phyloP scores from a whole-genome alignment of 2,113 vertebrate species.

The Elephantulus edwardii region DNA sequence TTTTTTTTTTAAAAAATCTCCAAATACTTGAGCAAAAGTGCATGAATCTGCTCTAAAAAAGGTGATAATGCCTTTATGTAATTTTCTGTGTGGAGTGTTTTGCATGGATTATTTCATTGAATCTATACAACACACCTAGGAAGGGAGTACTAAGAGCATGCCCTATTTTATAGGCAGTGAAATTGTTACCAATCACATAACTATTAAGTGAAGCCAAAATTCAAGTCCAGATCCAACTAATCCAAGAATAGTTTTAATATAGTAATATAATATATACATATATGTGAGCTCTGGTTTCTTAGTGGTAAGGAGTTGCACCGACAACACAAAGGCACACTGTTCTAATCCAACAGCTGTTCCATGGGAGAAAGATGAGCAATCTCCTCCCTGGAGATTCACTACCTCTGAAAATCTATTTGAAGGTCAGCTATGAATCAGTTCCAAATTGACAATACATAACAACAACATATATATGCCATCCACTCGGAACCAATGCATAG shows the following conservation, averaged over 20 bases:
- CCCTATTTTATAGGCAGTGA: background rate
- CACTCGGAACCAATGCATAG: too few relatives aligned
- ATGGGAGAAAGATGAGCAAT: too few relatives aligned
- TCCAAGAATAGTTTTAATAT: background rate
- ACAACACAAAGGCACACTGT: too few relatives aligned
- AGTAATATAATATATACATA: background rate
- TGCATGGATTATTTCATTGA: accelerated
- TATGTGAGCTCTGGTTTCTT: too few relatives aligned
- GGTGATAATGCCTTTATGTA: background rate
- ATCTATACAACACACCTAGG: background rate
- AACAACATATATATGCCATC: too few relatives aligned
- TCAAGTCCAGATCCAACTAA: background rate
- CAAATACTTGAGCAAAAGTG: background rate
- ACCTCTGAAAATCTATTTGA: too few relatives aligned
- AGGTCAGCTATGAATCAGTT: too few relatives aligned
- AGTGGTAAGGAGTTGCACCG: too few relatives aligned
- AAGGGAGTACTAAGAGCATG: background rate
- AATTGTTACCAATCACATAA: background rate
- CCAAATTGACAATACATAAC: too few relatives aligned
- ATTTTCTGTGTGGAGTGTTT: background rate
- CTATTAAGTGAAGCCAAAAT: background rate
- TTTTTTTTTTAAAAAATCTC: conserved; percentile 37
- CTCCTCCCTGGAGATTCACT: too few relatives aligned
- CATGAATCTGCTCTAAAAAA: background rate
- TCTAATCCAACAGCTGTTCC: too few relatives aligned